Conservation (phyloP, 2,113 vertebrate species). For the Erythrocercus mccallii region DNA sequence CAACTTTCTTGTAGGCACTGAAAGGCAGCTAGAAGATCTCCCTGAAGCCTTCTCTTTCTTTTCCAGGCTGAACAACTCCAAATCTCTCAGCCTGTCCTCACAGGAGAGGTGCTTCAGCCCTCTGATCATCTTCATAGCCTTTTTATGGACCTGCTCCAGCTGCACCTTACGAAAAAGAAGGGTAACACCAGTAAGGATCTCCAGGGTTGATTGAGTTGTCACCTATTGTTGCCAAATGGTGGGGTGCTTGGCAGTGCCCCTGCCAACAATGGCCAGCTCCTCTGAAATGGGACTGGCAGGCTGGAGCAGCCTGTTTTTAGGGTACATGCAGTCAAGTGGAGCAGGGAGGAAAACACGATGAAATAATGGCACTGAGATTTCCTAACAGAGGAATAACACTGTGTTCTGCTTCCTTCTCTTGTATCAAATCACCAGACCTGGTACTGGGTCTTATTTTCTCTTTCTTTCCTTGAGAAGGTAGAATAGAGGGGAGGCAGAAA, state of each 20-base stretch:
- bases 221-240: background rate
- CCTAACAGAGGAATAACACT: background rate
- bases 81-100: background rate
- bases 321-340: background rate
- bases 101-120: background rate
- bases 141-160: background rate
- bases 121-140: background rate
- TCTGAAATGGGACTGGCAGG: background rate
- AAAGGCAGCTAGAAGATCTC: background rate
- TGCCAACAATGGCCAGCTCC: fast-evolving
- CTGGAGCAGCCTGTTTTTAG: background rate
- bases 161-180: background rate
- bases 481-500: background rate
- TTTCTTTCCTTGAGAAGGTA: slow-evolving; percentile 12
- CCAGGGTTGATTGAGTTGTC: background rate
- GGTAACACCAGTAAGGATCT: background rate
- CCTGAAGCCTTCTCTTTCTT: background rate
- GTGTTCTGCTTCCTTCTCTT: background rate
- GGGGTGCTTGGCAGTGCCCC: background rate
- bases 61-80: background rate
- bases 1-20: background rate
- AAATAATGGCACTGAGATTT: background rate
- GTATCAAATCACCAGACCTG: background rate
- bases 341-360: background rate
- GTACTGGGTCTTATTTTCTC: background rate